A percentile compares a stretch with the other conserved stretches of the same genome.
Evolutionary conservation across 1,140 invertebrate genomes (phyloP).

Genomic region (Mya arenaria): DNA sequence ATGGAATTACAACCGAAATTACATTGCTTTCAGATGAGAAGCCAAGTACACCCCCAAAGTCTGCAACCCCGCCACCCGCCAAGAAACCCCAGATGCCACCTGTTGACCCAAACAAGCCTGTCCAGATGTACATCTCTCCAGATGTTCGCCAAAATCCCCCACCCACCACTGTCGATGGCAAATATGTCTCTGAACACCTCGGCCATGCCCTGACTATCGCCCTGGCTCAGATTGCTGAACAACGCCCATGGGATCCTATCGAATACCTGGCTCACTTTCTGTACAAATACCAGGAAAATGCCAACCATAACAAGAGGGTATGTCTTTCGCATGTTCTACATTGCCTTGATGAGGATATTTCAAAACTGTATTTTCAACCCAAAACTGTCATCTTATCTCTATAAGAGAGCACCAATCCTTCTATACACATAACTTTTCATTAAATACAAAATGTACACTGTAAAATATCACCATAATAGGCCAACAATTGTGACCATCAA

Average conservation of each 20-base stretch:
- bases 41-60: slow-evolving; percentile 3
- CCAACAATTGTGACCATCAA: too few species aligned
- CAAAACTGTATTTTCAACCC: too few species aligned
- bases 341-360: too few species aligned
- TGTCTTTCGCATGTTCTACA: too few species aligned
- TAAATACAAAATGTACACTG: too few species aligned
- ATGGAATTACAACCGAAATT: neutral
- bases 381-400: too few species aligned
- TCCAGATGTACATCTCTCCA: slow-evolving; percentile 63
- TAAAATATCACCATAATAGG: too few species aligned
- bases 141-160: slow-evolving; percentile 57
- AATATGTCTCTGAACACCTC: slow-evolving; percentile 72
- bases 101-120: slow-evolving; percentile 38
- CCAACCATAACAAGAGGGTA: slow-evolving; percentile 64
- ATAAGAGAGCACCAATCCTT: too few species aligned
- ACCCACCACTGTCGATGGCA: slow-evolving; percentile 69
- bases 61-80: neutral
- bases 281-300: slow-evolving; percentile 71
- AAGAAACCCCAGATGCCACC: slow-evolving; percentile 5
- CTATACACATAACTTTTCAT: too few species aligned
- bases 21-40: slow-evolving; percentile 17
- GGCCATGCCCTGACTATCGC: slow-evolving; percentile 74
- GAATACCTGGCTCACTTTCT: slow-evolving; percentile 76
- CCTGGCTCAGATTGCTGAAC: slow-evolving; percentile 73
- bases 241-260: slow-evolving; percentile 74